Evolutionary conservation across 2,888 invertebrate genomes (phyloP), one percentile per base, ranked within the genome.

Genomic region (Lycophotia porphyrea): DNA sequence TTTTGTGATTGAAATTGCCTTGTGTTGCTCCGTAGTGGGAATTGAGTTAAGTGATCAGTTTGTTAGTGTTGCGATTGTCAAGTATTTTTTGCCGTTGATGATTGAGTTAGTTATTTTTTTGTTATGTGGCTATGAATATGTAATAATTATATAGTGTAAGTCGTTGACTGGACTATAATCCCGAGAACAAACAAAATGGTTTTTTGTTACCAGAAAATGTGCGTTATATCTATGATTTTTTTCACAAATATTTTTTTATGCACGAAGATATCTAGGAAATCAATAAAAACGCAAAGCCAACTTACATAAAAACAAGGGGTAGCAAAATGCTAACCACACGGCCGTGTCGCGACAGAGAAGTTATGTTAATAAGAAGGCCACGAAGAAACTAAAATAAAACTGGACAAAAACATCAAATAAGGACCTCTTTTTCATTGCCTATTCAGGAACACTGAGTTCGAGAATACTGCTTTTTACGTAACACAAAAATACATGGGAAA

Each of bases 21-120:
- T 70, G 47, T n/a, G 21, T 52, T 27, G 1, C 34, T 42, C 49
- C 8, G 42, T 61, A 13, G 39, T 42, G 15, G 15, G 9, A 61
- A 68, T 52, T 65, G 55, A 61, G n/a, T 27, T 49, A 73, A 36
- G 63, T 71, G 73, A 81, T 84, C 82, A 74, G 71, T 73, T 81
- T 58, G 66, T 72, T 73, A 13, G 36, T 84, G 64, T 61, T 73
- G 27, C n/a, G 21, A 44, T 34, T 73, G 47, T 76, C 21, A 64
- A 58, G 34, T 52, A 24, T 49, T 67, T 61, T 36, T 61, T 27
- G 2, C 18, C 27, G 42, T 63, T 64, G 7, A 27, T 1, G 31
- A 44, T n/a, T 39, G 36, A 5, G 9, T 66, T 60, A 15, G 15
- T 39, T 21, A 2, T 39, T 18, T 49, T 47, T 39, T 24, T 27